Percentiles rank a stretch among this genome's conserved stretches.
These are phyloP conservation scores for Gastrophysa polygoni DNA, from an alignment of 2,888 invertebrate genomes.

Conservation along the genomic window DNA sequence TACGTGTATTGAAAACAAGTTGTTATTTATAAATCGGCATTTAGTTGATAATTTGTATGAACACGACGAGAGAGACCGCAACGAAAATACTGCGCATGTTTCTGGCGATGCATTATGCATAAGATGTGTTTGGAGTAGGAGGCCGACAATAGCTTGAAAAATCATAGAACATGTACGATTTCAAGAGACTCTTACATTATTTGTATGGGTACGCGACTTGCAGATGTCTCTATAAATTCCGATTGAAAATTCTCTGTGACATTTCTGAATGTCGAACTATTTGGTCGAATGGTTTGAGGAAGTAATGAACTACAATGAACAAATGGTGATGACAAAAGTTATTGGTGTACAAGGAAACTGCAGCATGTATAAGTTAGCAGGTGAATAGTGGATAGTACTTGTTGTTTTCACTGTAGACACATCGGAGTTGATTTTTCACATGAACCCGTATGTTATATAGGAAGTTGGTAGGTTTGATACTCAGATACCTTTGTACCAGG, in stretches of 20 bases:
- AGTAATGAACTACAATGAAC: background rate
- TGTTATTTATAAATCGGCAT: slow-evolving; percentile 44
- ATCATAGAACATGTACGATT: slow-evolving; percentile 36
- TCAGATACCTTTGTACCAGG: no score
- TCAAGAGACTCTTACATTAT: slow-evolving; percentile 35
- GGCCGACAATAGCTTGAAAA: slow-evolving; percentile 39
- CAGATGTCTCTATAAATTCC: slow-evolving; percentile 31
- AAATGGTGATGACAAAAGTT: slow-evolving; percentile 3
- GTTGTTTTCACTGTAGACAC: background rate
- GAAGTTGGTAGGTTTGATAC: no score
- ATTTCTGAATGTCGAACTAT: slow-evolving; percentile 21
- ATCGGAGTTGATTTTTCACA: no score
- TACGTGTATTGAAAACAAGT: slow-evolving; percentile 37
- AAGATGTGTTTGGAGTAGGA: slow-evolving; percentile 36
- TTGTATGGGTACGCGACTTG: slow-evolving; percentile 24
- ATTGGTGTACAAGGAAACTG: background rate
- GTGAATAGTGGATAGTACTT: background rate
- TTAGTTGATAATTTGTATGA: slow-evolving; percentile 45
- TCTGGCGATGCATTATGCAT: slow-evolving; percentile 40
- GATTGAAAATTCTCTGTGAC: slow-evolving; percentile 27
- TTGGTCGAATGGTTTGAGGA: slow-evolving; percentile 8
- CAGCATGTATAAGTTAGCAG: background rate
- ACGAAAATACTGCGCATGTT: slow-evolving; percentile 38
- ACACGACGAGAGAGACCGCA: slow-evolving; percentile 36
- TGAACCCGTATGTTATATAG: no score